Percentiles rank a stretch among this genome's conserved stretches.
These are phyloP conservation scores for Meandrina meandrites DNA, from an alignment of 92 coral and sea anemone species.

Conservation along the genomic window DNA sequence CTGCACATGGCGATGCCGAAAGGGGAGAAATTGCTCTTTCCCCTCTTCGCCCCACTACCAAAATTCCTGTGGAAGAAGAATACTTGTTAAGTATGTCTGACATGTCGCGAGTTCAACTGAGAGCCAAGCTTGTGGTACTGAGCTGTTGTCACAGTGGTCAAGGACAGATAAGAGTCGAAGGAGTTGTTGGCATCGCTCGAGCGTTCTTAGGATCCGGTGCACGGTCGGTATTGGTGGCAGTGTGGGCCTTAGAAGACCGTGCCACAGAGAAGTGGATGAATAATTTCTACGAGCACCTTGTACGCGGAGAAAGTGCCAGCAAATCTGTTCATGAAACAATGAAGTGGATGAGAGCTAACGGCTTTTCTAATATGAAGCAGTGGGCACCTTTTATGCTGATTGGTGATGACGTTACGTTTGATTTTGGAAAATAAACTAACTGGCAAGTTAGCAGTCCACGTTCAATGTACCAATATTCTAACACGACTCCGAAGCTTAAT, in stretches of 20 bases:
- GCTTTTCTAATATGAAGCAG: not conserved
- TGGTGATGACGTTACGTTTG: not conserved
- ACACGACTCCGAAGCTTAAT: too few species aligned
- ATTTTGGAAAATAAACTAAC: not conserved
- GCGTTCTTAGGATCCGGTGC: conserved; percentile 54
- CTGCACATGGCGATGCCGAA: conserved; percentile 38
- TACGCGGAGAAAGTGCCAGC: not conserved
- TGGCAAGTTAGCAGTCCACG: too few species aligned
- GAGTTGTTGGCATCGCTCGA: conserved; percentile 48
- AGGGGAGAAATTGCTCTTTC: conserved; percentile 37
- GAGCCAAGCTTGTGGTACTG: conserved; percentile 50
- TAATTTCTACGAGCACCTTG: conserved; percentile 32
- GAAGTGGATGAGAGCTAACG: conserved; percentile 6
- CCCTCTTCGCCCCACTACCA: not conserved
- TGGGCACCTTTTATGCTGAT: conserved; percentile 3
- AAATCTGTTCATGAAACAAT: not conserved
- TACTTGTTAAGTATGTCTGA: conserved; percentile 33
- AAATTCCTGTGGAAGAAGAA: not conserved
- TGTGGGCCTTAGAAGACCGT: conserved; percentile 43
- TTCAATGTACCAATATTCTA: too few species aligned
- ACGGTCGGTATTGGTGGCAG: conserved; percentile 47
- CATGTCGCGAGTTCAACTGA: conserved; percentile 22
- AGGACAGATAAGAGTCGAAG: conserved; percentile 45
- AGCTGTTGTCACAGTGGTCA: conserved; percentile 48
- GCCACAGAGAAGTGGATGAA: conserved; percentile 42